These are phyloP conservation scores for Hestina assimilis DNA, from an alignment of 1,140 invertebrate species.

Conservation along the genomic window DNA sequence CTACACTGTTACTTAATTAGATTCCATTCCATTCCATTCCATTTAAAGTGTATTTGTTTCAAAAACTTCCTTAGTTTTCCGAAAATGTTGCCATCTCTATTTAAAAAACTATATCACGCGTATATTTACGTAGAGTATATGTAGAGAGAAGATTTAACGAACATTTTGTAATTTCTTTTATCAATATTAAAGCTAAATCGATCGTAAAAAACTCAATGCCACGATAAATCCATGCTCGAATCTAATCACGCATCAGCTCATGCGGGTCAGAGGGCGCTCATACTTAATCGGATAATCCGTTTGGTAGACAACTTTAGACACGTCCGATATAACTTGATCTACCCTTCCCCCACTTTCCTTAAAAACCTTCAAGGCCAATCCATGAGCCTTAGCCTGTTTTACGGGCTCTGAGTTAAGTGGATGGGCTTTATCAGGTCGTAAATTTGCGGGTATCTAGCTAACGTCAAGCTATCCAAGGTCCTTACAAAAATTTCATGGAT, in stretches of 20 bases:
- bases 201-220: slow-evolving; percentile 10
- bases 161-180: no score
- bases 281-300: slow-evolving; percentile 72
- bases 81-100: no score
- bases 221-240: slow-evolving; percentile 24
- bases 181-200: neutral
- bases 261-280: slow-evolving; percentile 61
- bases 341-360: slow-evolving; percentile 2
- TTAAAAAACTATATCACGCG: no score
- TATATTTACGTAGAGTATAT: no score
- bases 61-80: no score
- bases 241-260: slow-evolving; percentile 62
- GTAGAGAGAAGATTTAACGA: no score
- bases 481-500: slow-evolving; percentile 44
- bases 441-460: slow-evolving; percentile 65
- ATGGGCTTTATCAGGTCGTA: slow-evolving; percentile 67
- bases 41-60: no score
- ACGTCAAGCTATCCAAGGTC: slow-evolving; percentile 49
- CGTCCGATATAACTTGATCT: slow-evolving; percentile 46
- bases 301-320: slow-evolving; percentile 61
- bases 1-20: no score
- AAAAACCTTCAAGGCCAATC: slow-evolving; percentile 7
- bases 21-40: no score
- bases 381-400: slow-evolving; percentile 26
- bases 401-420: slow-evolving; percentile 48